A percentile compares a stretch with the other conserved stretches of the same genome.
phyloP scores from a whole-genome alignment of 2,113 vertebrate species.

The Bothrops jararaca region DNA sequence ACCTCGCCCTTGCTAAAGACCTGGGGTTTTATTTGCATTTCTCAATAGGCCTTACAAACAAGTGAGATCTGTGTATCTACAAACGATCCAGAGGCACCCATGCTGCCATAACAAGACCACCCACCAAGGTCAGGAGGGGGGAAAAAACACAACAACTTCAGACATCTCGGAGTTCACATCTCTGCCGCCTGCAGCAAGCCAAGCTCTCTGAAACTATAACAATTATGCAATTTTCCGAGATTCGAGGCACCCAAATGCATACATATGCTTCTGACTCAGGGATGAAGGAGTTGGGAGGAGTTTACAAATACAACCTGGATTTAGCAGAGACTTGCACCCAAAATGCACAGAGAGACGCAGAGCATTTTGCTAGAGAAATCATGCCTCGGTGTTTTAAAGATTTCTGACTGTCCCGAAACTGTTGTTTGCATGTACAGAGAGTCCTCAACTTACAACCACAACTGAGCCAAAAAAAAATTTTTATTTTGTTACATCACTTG shows the following conservation, averaged over 20 bases:
- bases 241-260: not conserved
- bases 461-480: too few relatives aligned
- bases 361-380: not conserved
- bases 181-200: not conserved
- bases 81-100: not conserved
- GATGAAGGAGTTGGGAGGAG: not conserved
- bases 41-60: not conserved
- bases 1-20: not conserved
- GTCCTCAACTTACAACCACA: too few relatives aligned
- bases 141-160: not conserved
- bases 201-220: not conserved
- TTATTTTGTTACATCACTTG: not conserved
- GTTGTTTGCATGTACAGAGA: not conserved
- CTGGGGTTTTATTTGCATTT: not conserved
- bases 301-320: not conserved
- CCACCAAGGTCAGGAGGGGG: not conserved
- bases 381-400: rapidly evolving
- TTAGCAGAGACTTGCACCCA: not conserved
- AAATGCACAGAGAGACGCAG: not conserved
- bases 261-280: not conserved
- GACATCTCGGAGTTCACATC: not conserved
- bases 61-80: not conserved
- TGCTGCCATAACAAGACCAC: not conserved
- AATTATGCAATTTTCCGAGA: not conserved
- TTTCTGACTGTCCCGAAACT: not conserved